Evolutionary conservation across 2,888 invertebrate genomes (phyloP).

Genomic region (Cheilosia vernalis): DNA sequence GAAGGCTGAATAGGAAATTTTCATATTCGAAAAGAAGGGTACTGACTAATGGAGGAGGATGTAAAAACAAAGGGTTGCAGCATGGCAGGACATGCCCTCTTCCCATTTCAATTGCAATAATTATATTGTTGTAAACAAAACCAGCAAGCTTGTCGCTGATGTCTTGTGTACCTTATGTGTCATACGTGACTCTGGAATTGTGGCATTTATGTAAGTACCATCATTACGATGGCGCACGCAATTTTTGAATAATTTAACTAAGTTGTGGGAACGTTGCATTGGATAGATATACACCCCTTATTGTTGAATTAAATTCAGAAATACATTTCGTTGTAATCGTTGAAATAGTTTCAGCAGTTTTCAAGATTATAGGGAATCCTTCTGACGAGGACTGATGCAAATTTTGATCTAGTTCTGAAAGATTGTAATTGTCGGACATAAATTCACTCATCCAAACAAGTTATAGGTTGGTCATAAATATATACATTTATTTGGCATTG

Average conservation of each 20-base stretch:
- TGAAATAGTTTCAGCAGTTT: constrained; percentile 11
- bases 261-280: constrained; percentile 5
- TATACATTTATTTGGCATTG: no score
- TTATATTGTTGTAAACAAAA: constrained; percentile 21
- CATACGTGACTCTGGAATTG: constrained; percentile 18
- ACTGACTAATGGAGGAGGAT: not conserved
- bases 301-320: not conserved
- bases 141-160: constrained; percentile 11
- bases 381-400: constrained; percentile 18
- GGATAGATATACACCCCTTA: constrained; percentile 8
- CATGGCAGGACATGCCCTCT: constrained; percentile 5
- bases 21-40: not conserved
- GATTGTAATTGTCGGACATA: not conserved
- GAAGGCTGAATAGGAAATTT: not conserved
- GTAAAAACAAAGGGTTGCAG: constrained; percentile 8
- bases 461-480: no score
- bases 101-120: constrained; percentile 17
- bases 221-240: constrained; percentile 58
- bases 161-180: constrained; percentile 22
- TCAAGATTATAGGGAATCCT: not conserved
- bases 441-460: no score
- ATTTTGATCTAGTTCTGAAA: constrained; percentile 43
- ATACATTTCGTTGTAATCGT: not conserved
- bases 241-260: constrained; percentile 61
- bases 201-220: constrained; percentile 6